phyloP scores from a whole-genome alignment of 2,113 vertebrate species.

The Oplegnathus fasciatus region DNA sequence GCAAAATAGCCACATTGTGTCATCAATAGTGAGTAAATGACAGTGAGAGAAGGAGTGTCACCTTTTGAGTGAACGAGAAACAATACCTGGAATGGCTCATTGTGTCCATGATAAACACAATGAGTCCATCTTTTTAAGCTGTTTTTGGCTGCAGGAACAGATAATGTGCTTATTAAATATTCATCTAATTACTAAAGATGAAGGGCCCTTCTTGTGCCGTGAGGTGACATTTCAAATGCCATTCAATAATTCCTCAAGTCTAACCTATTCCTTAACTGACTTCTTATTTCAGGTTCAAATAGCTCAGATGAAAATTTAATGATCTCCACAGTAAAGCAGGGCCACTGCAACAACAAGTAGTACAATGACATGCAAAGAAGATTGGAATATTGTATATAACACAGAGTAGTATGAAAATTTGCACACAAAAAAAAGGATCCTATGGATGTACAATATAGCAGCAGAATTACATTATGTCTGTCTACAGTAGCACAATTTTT shows the following conservation, averaged over 20 bases:
- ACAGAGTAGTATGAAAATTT: background rate
- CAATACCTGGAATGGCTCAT: slow-evolving; percentile 74
- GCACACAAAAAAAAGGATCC: background rate
- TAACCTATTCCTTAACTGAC: slow-evolving; percentile 51
- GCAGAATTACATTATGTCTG: background rate
- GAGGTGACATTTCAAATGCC: slow-evolving; percentile 80
- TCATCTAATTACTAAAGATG: slow-evolving; percentile 78
- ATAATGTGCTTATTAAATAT: slow-evolving; percentile 81
- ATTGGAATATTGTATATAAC: background rate
- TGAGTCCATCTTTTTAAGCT: slow-evolving; percentile 53
- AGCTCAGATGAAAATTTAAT: slow-evolving; percentile 51
- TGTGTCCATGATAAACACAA: slow-evolving; percentile 66
- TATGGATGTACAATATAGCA: background rate
- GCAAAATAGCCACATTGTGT: slow-evolving; percentile 61
- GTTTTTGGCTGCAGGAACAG: slow-evolving; percentile 73
- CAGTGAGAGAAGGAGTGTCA: slow-evolving; percentile 64
- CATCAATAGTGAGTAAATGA: slow-evolving; percentile 69
- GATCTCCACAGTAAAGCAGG: slow-evolving; percentile 19
- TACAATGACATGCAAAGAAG: background rate
- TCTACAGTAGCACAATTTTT: background rate
- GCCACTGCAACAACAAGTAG: background rate
- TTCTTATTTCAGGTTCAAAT: slow-evolving; percentile 59
- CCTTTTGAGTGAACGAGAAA: slow-evolving; percentile 66
- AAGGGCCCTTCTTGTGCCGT: slow-evolving; percentile 60
- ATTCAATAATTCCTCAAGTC: slow-evolving; percentile 72